phyloP scores from a whole-genome alignment of 2,113 vertebrate genomes.

The Lepisosteus osseus region DNA sequence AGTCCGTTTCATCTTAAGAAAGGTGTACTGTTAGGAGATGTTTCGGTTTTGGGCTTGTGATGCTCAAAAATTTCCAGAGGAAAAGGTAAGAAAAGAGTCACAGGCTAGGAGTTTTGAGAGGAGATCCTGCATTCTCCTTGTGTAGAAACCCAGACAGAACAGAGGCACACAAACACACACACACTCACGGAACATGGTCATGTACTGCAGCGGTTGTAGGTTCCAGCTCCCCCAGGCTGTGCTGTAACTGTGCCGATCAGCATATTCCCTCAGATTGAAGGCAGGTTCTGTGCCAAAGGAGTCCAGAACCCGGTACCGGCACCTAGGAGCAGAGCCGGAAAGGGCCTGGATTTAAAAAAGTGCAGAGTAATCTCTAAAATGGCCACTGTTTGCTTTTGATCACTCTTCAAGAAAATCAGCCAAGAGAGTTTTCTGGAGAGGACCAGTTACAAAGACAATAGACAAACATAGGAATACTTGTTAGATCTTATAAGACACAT shows the following conservation, averaged over 20 bases:
- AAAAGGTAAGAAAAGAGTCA: constrained; percentile 17
- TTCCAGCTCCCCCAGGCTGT: constrained; percentile 65
- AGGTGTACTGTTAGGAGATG: too few species aligned
- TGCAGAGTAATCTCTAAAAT: not conserved
- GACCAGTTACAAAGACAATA: too few species aligned
- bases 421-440: too few species aligned
- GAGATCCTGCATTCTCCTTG: not conserved
- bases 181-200: constrained; percentile 68
- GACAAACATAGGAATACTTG: too few species aligned
- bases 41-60: too few species aligned
- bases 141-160: not conserved
- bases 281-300: constrained; percentile 66
- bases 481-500: too few species aligned
- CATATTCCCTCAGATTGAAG: constrained; percentile 58
- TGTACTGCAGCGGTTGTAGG: constrained; percentile 61
- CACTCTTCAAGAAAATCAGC: not conserved
- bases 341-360: not conserved
- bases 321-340: constrained; percentile 36
- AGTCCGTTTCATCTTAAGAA: too few species aligned
- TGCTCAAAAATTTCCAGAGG: too few species aligned
- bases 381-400: not conserved
- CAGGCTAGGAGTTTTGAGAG: constrained; percentile 5
- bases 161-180: constrained; percentile 5
- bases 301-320: constrained; percentile 62
- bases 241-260: constrained; percentile 45